Conservation (phyloP, 2,113 vertebrate species). For the Cyanoramphus novaezelandiae region DNA sequence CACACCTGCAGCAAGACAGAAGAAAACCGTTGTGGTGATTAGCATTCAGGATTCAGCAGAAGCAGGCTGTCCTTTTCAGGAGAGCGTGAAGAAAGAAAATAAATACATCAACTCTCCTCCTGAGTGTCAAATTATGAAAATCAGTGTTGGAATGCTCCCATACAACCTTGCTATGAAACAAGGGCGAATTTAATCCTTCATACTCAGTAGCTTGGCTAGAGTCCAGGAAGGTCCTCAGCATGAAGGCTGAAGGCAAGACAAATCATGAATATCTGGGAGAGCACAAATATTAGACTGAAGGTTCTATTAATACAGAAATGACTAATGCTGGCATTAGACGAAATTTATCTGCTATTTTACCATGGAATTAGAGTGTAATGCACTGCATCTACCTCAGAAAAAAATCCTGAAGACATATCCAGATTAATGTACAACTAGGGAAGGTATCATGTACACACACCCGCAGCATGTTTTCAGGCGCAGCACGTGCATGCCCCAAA, state of each 20-base stretch:
- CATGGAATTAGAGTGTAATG: background rate
- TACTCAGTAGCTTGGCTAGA: slow-evolving; percentile 49
- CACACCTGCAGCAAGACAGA: slow-evolving; percentile 11
- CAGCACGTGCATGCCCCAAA: rapidly evolving
- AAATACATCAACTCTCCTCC: slow-evolving; percentile 50
- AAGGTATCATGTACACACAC: rapidly evolving
- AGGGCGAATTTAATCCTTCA: slow-evolving; percentile 63
- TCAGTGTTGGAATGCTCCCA: slow-evolving; percentile 53
- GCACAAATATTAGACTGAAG: slow-evolving; percentile 41
- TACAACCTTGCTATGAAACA: slow-evolving; percentile 44
- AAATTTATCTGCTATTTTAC: slow-evolving; percentile 18
- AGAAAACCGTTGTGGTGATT: background rate
- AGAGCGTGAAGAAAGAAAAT: slow-evolving; percentile 26
- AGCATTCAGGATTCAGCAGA: slow-evolving; percentile 14
- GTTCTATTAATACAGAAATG: slow-evolving; percentile 17
- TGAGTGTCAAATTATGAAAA: slow-evolving; percentile 65
- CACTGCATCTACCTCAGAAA: background rate
- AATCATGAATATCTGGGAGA: background rate
- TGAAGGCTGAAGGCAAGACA: slow-evolving; percentile 45
- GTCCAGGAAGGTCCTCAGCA: slow-evolving; percentile 56
- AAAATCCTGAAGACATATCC: background rate
- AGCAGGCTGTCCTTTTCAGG: slow-evolving; percentile 23
- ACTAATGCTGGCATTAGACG: background rate
- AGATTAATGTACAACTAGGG: background rate
- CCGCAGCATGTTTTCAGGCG: background rate